Evolutionary conservation across 2,888 invertebrate genomes (phyloP).

Genomic region (Slavum lentiscoides): DNA sequence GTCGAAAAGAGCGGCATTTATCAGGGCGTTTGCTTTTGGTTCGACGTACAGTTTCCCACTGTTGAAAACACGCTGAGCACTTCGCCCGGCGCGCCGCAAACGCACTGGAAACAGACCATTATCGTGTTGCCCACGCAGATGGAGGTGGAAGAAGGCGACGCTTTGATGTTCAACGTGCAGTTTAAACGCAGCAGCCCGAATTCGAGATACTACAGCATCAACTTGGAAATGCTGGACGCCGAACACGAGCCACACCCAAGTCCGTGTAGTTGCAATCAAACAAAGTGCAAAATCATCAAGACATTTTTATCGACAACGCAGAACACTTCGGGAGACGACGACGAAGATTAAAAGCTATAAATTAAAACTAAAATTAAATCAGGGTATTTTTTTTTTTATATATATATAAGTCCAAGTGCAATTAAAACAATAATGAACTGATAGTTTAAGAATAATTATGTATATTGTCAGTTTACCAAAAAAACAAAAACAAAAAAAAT

Average conservation of each 20-base stretch:
- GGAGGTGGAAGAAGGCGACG: constrained; percentile 66
- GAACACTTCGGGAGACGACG: constrained; percentile 59
- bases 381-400: background rate
- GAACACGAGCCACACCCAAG: constrained; percentile 73
- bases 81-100: constrained; percentile 64
- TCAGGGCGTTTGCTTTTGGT: constrained; percentile 74
- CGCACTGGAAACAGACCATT: constrained; percentile 76
- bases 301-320: constrained; percentile 60
- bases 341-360: background rate
- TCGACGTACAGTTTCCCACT: constrained; percentile 73
- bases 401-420: background rate
- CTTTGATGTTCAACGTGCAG: constrained; percentile 71
- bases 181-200: constrained; percentile 64
- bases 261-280: constrained; percentile 76
- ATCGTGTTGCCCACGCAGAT: constrained; percentile 74
- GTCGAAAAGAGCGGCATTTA: constrained; percentile 65
- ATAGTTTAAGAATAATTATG: constrained; percentile 5
- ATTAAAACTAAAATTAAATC: background rate
- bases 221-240: constrained; percentile 72
- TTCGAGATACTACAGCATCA: constrained; percentile 69
- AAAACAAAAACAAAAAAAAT: background rate
- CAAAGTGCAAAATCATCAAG: constrained; percentile 76
- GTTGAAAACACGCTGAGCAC: constrained; percentile 64
- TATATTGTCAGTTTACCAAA: background rate
- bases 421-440: constrained; percentile 17